Evolutionary conservation across 1,140 invertebrate genomes (phyloP).

Genomic region (Lerema accius): DNA sequence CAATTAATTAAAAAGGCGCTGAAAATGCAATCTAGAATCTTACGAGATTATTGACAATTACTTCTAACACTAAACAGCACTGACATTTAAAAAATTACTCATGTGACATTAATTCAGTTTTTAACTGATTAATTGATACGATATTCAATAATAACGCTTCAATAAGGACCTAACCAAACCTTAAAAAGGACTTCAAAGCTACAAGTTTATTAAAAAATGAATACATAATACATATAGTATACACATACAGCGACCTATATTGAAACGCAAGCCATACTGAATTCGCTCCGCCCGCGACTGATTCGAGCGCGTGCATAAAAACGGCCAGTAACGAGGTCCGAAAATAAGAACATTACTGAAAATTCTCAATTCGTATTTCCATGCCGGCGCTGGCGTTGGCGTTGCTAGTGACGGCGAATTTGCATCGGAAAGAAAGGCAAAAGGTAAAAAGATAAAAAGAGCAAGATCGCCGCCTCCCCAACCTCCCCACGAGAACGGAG

Average conservation of each 20-base stretch:
- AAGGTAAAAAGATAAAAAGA: slow-evolving; percentile 69
- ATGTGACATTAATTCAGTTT: no score
- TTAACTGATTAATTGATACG: no score
- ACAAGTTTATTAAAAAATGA: no score
- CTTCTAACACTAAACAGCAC: no score
- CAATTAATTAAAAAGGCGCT: no score
- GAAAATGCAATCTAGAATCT: no score
- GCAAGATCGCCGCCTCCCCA: slow-evolving; percentile 45
- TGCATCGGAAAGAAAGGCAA: slow-evolving; percentile 73
- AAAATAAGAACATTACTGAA: slow-evolving; percentile 63
- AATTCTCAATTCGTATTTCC: slow-evolving; percentile 70
- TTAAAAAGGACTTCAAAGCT: no score
- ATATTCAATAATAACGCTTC: no score
- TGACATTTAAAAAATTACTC: no score
- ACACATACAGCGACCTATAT: slow-evolving; percentile 7
- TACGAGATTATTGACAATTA: no score
- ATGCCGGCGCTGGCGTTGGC: slow-evolving; percentile 51
- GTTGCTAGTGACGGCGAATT: slow-evolving; percentile 59
- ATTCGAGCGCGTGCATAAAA: slow-evolving; percentile 32
- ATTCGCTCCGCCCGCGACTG: slow-evolving; percentile 11
- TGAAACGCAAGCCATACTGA: slow-evolving; percentile 3
- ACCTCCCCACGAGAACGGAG: slow-evolving; percentile 28
- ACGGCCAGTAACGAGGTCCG: slow-evolving; percentile 41
- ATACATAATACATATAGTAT: slow-evolving; percentile 15
- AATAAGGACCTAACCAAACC: no score